Percentiles rank a stretch among this genome's conserved stretches.
Conservation (phyloP, 2,888 invertebrate genomes). For the Eupeodes luniger region DNA sequence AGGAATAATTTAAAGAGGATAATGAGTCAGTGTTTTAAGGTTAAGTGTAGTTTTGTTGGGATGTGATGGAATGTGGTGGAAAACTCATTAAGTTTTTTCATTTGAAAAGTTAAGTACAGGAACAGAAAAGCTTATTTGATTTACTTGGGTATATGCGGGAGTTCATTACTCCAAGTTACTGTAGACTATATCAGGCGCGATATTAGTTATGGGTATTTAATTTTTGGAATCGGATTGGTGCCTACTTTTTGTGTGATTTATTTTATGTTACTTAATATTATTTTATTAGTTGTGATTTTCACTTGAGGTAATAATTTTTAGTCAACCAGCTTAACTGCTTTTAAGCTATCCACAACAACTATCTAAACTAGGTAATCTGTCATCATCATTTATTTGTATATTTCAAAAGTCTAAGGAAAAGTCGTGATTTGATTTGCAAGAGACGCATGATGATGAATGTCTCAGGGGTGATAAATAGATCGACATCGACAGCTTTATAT, state of each 20-base stretch:
- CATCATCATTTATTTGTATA: background rate
- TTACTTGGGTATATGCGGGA: background rate
- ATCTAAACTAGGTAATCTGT: background rate
- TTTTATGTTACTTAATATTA: background rate
- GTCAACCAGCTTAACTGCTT: background rate
- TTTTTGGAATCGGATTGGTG: no score
- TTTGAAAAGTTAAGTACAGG: background rate
- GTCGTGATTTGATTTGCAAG: background rate
- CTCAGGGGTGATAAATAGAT: constrained; percentile 4
- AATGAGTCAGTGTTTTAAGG: background rate
- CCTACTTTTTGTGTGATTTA: background rate
- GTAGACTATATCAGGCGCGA: no score
- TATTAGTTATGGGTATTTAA: no score
- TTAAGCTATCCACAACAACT: background rate
- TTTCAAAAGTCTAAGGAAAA: background rate
- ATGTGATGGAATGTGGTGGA: background rate
- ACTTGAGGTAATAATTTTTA: background rate
- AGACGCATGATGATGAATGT: background rate
- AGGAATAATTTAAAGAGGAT: background rate
- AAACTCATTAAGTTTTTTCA: background rate
- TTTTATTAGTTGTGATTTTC: background rate
- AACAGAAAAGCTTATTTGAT: background rate
- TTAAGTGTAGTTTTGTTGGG: constrained; percentile 16
- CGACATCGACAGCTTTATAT: background rate
- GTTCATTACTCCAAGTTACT: background rate